Conservation (phyloP, 2,797 vertebrate species). For the Eulemur mongoz region DNA sequence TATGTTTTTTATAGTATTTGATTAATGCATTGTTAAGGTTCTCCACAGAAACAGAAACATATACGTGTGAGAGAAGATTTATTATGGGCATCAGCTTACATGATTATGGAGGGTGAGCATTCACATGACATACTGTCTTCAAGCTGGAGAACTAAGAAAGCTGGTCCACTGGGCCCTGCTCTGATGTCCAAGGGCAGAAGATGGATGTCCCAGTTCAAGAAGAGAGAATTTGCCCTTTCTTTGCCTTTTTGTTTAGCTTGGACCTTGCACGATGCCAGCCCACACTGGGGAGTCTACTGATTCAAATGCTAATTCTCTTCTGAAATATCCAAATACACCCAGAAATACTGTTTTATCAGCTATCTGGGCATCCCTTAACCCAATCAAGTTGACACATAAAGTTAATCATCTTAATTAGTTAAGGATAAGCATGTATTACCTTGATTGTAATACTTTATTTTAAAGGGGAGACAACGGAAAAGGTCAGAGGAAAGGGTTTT, state of each 20-base stretch:
- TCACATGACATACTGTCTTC: background rate
- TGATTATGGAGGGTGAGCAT: background rate
- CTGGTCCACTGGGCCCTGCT: background rate
- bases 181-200: background rate
- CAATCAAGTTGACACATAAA: background rate
- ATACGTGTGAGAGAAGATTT: background rate
- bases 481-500: background rate
- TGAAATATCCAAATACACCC: background rate
- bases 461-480: background rate
- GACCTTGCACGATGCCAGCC: background rate
- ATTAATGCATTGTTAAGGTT: background rate
- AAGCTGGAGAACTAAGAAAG: background rate
- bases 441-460: background rate
- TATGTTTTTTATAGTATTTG: background rate
- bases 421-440: background rate
- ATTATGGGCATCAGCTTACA: background rate
- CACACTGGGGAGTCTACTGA: background rate
- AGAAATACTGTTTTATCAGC: background rate
- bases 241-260: background rate
- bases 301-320: background rate
- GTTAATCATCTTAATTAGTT: background rate
- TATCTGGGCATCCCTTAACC: background rate
- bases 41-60: background rate
- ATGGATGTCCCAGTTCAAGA: background rate
- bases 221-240: background rate